Conservation (phyloP, 2,113 vertebrate species). For the Rattus rattus region DNA sequence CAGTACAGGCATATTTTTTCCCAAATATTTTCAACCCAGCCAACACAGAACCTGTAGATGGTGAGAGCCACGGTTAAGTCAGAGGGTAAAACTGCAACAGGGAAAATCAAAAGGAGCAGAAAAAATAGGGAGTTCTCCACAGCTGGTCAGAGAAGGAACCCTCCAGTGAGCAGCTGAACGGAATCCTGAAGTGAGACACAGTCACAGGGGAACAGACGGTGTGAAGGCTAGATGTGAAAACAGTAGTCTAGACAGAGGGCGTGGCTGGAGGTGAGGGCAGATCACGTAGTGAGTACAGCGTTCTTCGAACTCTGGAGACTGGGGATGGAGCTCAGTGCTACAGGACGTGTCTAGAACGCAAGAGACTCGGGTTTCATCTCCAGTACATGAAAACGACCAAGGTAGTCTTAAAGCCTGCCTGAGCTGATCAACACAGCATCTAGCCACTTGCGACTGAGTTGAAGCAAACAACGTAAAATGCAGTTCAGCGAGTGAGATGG, state of each 20-base stretch:
- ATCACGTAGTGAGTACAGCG: background rate
- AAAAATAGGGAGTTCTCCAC: background rate
- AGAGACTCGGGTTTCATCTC: background rate
- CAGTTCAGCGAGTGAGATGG: background rate
- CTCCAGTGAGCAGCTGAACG: background rate
- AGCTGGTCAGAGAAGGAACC: background rate
- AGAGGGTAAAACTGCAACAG: background rate
- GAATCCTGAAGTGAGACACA: background rate
- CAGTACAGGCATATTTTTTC: background rate
- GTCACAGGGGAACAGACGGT: background rate
- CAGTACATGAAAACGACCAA: background rate
- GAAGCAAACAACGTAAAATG: conserved; percentile 5
- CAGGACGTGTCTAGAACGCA: background rate
- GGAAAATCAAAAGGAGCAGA: conserved; percentile 7
- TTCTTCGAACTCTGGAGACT: background rate
- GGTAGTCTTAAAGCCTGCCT: background rate
- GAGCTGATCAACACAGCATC: background rate
- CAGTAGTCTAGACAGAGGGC: background rate
- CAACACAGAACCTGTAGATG: background rate
- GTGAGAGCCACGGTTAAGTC: background rate
- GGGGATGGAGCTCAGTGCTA: too few relatives aligned
- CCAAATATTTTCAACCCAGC: background rate
- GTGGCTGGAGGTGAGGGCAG: background rate
- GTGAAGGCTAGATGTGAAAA: background rate
- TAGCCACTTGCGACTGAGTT: background rate